Evolutionary conservation across 2,888 invertebrate species (phyloP).

Genomic region (Amphipoea lucens): DNA sequence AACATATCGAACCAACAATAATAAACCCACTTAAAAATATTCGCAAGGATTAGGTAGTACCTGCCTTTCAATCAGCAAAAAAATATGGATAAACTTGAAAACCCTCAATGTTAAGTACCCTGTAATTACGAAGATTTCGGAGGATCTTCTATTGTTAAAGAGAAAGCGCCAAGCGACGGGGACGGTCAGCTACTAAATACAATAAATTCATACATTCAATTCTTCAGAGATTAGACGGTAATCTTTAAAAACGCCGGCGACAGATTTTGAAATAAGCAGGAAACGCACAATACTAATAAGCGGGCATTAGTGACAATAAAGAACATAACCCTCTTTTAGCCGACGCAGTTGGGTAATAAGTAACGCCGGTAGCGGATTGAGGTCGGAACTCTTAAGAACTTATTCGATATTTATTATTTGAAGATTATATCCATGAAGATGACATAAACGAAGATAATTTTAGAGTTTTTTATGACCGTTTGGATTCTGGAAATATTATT

Average conservation of each 20-base stretch:
- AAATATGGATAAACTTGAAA: constrained; percentile 32
- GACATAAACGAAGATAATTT: constrained; percentile 54
- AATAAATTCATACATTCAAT: constrained; percentile 31
- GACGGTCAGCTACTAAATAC: constrained; percentile 29
- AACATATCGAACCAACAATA: constrained; percentile 23
- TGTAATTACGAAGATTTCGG: constrained; percentile 46
- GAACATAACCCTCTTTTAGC: constrained; percentile 50
- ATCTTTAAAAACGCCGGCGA: constrained; percentile 61
- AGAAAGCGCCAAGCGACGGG: constrained; percentile 16
- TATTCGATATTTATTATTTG: constrained; percentile 59
- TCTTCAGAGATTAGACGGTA: constrained; percentile 56
- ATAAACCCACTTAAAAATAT: not conserved
- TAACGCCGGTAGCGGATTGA: constrained; percentile 73
- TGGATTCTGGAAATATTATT: constrained; percentile 33
- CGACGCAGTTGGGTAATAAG: constrained; percentile 57
- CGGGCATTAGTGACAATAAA: constrained; percentile 69
- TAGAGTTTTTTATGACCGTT: constrained; percentile 45
- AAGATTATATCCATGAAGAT: constrained; percentile 56
- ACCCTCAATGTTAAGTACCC: constrained; percentile 49
- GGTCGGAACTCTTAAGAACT: constrained; percentile 55
- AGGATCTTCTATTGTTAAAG: constrained; percentile 9
- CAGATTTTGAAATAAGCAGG: constrained; percentile 70
- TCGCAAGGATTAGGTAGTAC: constrained; percentile 22
- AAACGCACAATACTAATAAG: constrained; percentile 75
- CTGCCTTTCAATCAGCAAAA: constrained; percentile 36